Evolutionary conservation across 37 sponge, comb jelly and placozoan genomes (phyloP).

Genomic region (Corticium candelabrum): DNA sequence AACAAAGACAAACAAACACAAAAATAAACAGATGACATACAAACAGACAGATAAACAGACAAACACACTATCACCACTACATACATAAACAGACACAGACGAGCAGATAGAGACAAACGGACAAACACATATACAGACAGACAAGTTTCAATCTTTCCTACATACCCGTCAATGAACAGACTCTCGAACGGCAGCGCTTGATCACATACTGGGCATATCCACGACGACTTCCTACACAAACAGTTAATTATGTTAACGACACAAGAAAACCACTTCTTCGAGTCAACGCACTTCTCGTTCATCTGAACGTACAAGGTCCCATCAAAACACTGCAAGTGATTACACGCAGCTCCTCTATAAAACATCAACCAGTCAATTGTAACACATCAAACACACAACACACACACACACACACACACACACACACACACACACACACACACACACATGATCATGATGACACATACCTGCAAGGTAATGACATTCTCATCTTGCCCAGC

Average conservation of each 20-base stretch:
- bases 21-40: too few species aligned
- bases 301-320: conserved; percentile 77
- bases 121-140: too few species aligned
- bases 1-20: too few species aligned
- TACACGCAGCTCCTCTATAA: conserved; percentile 52
- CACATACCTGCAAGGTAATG: conserved; percentile 53
- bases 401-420: too few species aligned
- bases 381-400: background rate
- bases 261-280: background rate
- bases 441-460: too few species aligned
- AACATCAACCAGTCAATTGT: conserved; percentile 8
- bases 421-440: too few species aligned
- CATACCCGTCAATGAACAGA: conserved; percentile 8
- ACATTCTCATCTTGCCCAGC: conserved; percentile 77
- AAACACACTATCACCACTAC: too few species aligned
- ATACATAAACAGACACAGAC: too few species aligned
- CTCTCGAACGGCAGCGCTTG: background rate
- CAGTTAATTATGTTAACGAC: background rate
- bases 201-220: conserved; percentile 22
- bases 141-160: too few species aligned
- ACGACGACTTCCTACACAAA: background rate
- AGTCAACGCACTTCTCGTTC: conserved; percentile 61
- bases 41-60: too few species aligned
- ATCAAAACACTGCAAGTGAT: conserved; percentile 94
- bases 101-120: too few species aligned